Percentiles rank a stretch among this genome's conserved stretches.
These are phyloP conservation scores for Drosophila kambysellisi DNA, from an alignment of 2,888 invertebrate species.

Conservation along the genomic window DNA sequence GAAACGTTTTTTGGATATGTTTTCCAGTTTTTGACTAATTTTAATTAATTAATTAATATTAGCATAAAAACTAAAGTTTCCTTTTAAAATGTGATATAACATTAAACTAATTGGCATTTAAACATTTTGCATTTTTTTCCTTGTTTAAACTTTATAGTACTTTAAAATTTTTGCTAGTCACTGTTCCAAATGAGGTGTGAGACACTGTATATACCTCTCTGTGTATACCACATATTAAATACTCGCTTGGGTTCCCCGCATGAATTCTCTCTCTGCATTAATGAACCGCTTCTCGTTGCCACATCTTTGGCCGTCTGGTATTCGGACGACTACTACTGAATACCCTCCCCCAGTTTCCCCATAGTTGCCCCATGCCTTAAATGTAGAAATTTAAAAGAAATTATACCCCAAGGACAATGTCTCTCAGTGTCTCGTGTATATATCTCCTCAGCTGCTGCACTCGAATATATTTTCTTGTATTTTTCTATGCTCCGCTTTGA, in stretches of 20 bases:
- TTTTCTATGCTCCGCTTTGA: conserved; percentile 76
- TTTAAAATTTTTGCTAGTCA: too few species aligned
- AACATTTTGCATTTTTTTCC: too few species aligned
- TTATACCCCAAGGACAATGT: conserved; percentile 79
- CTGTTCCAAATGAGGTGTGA: too few species aligned
- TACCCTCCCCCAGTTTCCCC: neutral
- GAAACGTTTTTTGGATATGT: too few species aligned
- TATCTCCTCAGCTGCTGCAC: conserved; percentile 10
- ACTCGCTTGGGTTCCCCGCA: neutral
- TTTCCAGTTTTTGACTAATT: too few species aligned
- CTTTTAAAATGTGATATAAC: too few species aligned
- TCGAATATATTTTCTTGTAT: conserved; percentile 54
- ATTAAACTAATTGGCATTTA: too few species aligned
- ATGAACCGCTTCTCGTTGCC: conserved; percentile 25
- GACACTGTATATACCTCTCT: neutral
- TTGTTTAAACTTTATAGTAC: too few species aligned
- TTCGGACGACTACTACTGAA: conserved; percentile 7
- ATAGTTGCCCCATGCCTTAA: conserved; percentile 24
- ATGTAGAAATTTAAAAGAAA: conserved; percentile 77
- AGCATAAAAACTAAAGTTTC: too few species aligned
- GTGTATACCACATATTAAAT: neutral
- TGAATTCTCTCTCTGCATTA: conserved; percentile 1
- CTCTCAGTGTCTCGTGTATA: conserved; percentile 28
- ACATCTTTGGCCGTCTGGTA: conserved; percentile 17
- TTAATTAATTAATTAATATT: too few species aligned